These are phyloP conservation scores for Dipus sagitta DNA, from an alignment of 2,797 vertebrate species.

Conservation along the genomic window DNA sequence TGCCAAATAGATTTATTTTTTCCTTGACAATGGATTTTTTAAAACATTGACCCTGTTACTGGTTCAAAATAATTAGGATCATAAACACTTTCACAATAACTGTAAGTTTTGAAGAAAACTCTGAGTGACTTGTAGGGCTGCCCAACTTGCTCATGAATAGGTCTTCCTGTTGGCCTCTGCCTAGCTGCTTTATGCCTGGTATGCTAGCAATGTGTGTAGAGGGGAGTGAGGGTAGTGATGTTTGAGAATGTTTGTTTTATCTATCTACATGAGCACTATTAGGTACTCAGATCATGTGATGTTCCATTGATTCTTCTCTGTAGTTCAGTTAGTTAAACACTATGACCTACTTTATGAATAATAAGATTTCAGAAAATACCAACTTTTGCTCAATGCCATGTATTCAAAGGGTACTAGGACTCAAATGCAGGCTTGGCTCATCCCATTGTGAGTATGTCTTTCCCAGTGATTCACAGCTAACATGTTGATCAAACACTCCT, in stretches of 20 bases:
- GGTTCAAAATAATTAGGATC: constrained; percentile 32
- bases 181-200: background rate
- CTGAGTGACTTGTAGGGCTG: background rate
- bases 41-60: constrained; percentile 12
- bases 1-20: constrained; percentile 48
- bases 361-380: constrained; percentile 11
- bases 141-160: background rate
- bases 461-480: background rate
- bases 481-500: background rate
- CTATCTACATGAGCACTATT: background rate
- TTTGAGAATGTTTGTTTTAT: background rate
- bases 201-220: accelerated
- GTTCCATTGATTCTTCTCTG: background rate
- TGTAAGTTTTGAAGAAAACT: background rate
- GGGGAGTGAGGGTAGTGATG: background rate
- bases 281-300: background rate
- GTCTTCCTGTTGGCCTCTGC: background rate
- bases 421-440: background rate
- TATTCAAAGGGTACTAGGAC: background rate
- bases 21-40: background rate
- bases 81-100: constrained; percentile 54
- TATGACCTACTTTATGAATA: constrained; percentile 26
- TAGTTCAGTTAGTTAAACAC: constrained; percentile 35
- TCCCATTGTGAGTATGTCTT: background rate
- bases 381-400: background rate